phyloP scores from a whole-genome alignment of 2,888 invertebrate species.

The Chorisops tibialis region DNA sequence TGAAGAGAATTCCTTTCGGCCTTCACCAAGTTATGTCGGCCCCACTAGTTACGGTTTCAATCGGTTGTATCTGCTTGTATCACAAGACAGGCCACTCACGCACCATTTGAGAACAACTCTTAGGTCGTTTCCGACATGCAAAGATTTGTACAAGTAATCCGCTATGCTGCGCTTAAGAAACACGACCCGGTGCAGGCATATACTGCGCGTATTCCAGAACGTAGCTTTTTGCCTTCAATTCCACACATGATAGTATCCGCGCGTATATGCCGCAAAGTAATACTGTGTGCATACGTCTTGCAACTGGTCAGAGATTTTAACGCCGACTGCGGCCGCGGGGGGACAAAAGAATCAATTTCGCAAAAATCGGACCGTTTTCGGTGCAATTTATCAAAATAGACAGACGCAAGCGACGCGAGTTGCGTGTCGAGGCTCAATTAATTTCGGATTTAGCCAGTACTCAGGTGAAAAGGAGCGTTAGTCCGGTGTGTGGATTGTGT shows the following conservation, averaged over 20 bases:
- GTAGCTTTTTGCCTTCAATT: too few relatives aligned
- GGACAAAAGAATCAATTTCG: slow-evolving; percentile 34
- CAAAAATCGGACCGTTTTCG: slow-evolving; percentile 30
- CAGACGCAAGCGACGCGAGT: slow-evolving; percentile 35
- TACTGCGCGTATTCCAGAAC: too few relatives aligned
- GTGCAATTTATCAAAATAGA: slow-evolving; percentile 40
- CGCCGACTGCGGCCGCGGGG: background rate
- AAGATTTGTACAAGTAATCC: slow-evolving; percentile 16
- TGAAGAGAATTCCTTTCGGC: too few relatives aligned
- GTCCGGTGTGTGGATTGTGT: background rate
- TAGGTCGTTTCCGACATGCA: slow-evolving; percentile 30
- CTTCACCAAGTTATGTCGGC: background rate
- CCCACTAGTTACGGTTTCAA: background rate
- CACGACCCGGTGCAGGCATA: too few relatives aligned
- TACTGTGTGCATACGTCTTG: too few relatives aligned
- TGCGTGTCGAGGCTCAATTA: slow-evolving; percentile 39
- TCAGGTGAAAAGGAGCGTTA: slow-evolving; percentile 31
- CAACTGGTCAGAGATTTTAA: background rate
- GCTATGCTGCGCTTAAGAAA: too few relatives aligned
- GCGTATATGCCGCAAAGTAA: too few relatives aligned
- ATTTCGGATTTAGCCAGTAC: slow-evolving; percentile 39
- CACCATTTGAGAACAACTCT: slow-evolving; percentile 15
- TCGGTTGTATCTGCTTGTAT: slow-evolving; percentile 28
- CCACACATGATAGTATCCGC: background rate
- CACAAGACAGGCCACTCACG: slow-evolving; percentile 32